Evolutionary conservation across 2,113 vertebrate species (phyloP), one percentile per base, ranked within the genome.

Genomic region (Corvus cornix): DNA sequence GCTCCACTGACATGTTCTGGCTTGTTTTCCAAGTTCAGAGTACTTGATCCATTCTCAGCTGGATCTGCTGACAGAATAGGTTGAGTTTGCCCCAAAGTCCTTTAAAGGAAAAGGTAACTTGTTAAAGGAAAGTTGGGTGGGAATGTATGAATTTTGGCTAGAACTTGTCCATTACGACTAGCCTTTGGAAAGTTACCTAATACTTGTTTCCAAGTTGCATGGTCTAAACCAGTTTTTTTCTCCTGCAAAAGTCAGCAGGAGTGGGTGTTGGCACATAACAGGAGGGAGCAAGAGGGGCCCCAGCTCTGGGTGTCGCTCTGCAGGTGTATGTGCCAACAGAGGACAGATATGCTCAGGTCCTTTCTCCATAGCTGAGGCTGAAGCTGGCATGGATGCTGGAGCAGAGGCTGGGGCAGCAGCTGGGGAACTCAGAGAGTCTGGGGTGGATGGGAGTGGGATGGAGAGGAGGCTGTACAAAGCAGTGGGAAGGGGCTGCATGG

Each of bases 181-280:
- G 33, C 28, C 49, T 69, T 75, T 66, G 28, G 28, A 87, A 86
- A 70, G 68, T 18, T 77, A 80, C 43, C 68, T 53, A 53, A 28
- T 0, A 4, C 3, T 73, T 2, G 1, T 33, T 83, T 31, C 35
- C 24, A 85, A 39, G 21, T n/a, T 70, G 26, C 1, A 0, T 43
- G 33, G 30, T 49, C 24, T 83, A 73, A 56, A 62, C 60, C 12
- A 43, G 7, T 6, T 31, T 75, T 55, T 69, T 56, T 19, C 46
- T 74, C 37, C 37, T 0, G 4, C 51, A 80, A 53, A 84, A 53
- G 21, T 22, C 66, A 69, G 17, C 51, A 52, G 72, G 3, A 52
- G 24, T 24, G 62, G 76, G 35, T 51, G 23, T 14, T 53, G 72
- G 53, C 58, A 67, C 0, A 0, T 8, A 23, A 10, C 10, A 39